phyloP scores from a whole-genome alignment of 2,888 invertebrate genomes.

The Machimus atricapillus region DNA sequence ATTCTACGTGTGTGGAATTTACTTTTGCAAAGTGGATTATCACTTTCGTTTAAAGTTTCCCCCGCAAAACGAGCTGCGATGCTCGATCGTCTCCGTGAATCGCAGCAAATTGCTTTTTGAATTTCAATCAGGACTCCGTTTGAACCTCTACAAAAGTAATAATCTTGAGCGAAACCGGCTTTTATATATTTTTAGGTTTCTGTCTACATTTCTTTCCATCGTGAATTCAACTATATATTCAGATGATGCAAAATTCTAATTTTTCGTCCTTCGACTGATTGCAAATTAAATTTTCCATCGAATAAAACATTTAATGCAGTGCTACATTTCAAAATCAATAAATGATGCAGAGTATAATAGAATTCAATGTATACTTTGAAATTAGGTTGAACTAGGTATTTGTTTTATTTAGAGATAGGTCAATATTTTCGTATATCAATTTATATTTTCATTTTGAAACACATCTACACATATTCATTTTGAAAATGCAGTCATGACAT shows the following conservation, averaged over 20 bases:
- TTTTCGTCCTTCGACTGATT: neutral
- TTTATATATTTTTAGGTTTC: neutral
- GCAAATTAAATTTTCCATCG: neutral
- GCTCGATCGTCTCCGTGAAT: neutral
- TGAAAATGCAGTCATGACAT: too few species aligned
- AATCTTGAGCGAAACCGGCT: neutral
- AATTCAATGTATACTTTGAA: neutral
- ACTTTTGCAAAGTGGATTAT: neutral
- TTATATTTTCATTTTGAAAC: too few species aligned
- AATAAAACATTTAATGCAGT: neutral
- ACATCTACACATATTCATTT: too few species aligned
- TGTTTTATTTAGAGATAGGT: neutral
- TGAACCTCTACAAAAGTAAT: neutral
- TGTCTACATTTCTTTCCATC: neutral
- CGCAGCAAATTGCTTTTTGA: constrained; percentile 10
- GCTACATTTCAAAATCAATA: neutral
- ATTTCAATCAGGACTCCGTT: constrained; percentile 13
- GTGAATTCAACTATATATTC: neutral
- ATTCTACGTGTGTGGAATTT: constrained; percentile 23
- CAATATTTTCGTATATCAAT: too few species aligned
- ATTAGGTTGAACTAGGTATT: neutral
- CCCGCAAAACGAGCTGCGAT: neutral
- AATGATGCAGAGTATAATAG: neutral
- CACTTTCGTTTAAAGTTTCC: neutral
- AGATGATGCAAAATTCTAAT: neutral